Conservation (phyloP, 1,140 invertebrate species). For the Lepidurus couesii region DNA sequence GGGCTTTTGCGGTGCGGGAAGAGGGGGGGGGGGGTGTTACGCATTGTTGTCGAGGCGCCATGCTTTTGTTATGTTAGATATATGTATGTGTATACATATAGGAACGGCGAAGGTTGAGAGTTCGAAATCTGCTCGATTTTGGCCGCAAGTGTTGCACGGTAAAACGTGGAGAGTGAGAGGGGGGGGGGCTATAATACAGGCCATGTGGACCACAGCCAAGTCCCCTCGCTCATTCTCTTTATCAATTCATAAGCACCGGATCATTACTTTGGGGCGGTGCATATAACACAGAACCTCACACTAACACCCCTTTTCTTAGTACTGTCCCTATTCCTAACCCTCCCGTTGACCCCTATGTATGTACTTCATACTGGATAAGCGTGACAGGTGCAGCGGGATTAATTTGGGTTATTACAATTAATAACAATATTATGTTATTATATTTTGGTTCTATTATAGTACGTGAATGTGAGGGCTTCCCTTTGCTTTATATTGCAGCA, state of each 20-base stretch:
- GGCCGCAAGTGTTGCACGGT: background rate
- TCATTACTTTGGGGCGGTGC: background rate
- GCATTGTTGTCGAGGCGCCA: background rate
- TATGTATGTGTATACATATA: background rate
- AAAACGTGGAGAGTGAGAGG: background rate
- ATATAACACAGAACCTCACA: background rate
- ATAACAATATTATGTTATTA: too few relatives aligned
- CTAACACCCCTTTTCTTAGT: background rate
- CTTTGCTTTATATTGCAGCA: too few relatives aligned
- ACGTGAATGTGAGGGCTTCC: too few relatives aligned
- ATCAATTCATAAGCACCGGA: constrained; percentile 15
- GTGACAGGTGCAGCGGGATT: too few relatives aligned
- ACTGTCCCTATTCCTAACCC: background rate
- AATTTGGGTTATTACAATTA: too few relatives aligned
- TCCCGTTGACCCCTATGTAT: background rate
- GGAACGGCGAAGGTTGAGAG: background rate
- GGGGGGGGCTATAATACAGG: background rate
- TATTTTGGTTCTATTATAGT: too few relatives aligned
- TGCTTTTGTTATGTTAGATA: too few relatives aligned
- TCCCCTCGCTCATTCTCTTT: constrained; percentile 5
- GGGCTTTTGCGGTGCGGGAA: background rate
- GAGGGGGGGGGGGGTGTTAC: background rate
- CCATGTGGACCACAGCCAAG: background rate
- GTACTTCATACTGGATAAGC: too few relatives aligned
- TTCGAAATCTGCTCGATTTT: constrained; percentile 12